A percentile compares a stretch with the other conserved stretches of the same genome.
These are phyloP conservation scores for Psilopogon haemacephalus DNA, from an alignment of 2,113 vertebrate genomes.

Conservation along the genomic window DNA sequence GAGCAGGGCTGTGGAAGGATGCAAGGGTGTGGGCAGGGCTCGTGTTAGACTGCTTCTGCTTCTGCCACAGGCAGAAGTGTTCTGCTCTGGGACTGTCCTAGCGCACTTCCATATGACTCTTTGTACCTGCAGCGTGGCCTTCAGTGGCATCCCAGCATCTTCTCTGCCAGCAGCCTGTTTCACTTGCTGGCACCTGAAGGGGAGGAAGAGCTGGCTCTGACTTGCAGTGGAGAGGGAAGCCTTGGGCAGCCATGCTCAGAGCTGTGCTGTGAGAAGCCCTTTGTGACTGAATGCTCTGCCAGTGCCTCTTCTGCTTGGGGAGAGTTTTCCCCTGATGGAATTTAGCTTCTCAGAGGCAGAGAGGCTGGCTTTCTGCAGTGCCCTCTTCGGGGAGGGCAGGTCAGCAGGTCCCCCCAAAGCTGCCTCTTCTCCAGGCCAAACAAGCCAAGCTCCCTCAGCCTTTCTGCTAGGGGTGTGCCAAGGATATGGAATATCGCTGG, in stretches of 20 bases:
- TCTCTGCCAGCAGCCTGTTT: neutral
- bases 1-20: neutral
- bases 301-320: accelerated
- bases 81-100: neutral
- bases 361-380: neutral
- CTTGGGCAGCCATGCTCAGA: accelerated
- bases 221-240: accelerated
- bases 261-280: accelerated
- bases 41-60: neutral
- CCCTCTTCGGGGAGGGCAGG: accelerated
- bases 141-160: accelerated
- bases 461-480: neutral
- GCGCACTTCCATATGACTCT: neutral
- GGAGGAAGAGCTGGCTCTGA: accelerated
- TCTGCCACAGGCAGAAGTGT: neutral
- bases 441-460: neutral
- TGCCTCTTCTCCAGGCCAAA: neutral
- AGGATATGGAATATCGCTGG: accelerated
- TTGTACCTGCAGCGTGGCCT: neutral
- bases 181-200: accelerated
- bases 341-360: accelerated
- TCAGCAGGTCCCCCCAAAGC: accelerated
- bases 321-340: accelerated
- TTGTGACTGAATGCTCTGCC: accelerated
- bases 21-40: accelerated